Base-by-base conservation (phyloP, 2,797 vertebrate species). In the Enteromius argenteus region DNA sequence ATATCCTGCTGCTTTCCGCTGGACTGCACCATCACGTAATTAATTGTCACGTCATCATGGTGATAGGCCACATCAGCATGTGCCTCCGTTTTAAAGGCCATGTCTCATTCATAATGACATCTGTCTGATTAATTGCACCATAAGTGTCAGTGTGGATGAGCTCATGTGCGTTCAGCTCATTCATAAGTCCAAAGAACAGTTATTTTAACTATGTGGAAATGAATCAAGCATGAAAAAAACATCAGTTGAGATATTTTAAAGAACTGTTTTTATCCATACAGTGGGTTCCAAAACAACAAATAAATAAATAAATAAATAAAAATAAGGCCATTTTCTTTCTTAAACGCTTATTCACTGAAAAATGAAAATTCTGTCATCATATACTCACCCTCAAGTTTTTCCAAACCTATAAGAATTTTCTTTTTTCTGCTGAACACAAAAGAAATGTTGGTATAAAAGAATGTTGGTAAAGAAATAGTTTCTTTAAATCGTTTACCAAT, bases 51-150 rank as follows among this genome's bases (percentile, higher is more conserved):
- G 14, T 56, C 66, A 80, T 69, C 32, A 23, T 51, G 62, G 27
- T 79, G 27, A 67, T 67, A 51, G 42, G 30, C 19, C 60, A 67
- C 53, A 60, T 79, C 44, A 53, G 13, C 44, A 23, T 51, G 21
- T 56, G 64, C 8, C 30, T 37, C 3, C 0, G n/a, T 58, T 62
- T 73, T 44, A 73, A 73, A 49, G 19, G 19, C 10, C 19, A 74
- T 23, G 39, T 81, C 53, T 81, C 56, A 72, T 60, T 60, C 10
- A 56, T 42, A 30, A 46, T 49, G 39, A 49, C 69, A 81, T 35
- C 39, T 64, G 69, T 74, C 42, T 46, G 46, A 53, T 35, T 35
- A 35, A 81, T 46, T 46, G 21, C 32, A 58, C 67, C 35, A 58
- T 42, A 60, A 74, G 56, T 46, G 39, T 64, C 39, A 23, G 32